A percentile compares a stretch with the other conserved stretches of the same genome.
These are phyloP conservation scores for Urosaurus nigricauda DNA, from an alignment of 2,797 vertebrate species.

Conservation along the genomic window DNA sequence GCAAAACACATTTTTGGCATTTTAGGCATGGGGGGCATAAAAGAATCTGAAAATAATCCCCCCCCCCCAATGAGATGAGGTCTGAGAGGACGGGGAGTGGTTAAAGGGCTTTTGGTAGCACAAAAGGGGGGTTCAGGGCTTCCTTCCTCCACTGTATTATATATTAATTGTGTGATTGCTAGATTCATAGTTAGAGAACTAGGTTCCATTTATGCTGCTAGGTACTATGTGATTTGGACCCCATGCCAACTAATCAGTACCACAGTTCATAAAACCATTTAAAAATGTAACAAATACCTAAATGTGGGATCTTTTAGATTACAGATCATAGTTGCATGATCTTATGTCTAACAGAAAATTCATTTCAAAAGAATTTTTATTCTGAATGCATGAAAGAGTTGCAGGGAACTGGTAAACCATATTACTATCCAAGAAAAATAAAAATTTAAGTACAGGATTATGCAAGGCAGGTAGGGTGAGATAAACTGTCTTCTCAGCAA, in stretches of 20 bases:
- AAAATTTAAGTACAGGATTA: conserved; percentile 27
- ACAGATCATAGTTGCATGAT: conserved; percentile 16
- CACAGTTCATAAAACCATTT: conserved; percentile 1
- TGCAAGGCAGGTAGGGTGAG: neutral
- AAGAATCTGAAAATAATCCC: too few species aligned
- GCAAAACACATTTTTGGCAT: too few species aligned
- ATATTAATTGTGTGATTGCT: neutral
- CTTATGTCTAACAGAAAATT: conserved; percentile 39
- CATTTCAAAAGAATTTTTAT: conserved; percentile 51
- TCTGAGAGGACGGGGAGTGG: too few species aligned
- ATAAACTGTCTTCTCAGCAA: conserved; percentile 27
- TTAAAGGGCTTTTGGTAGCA: too few species aligned
- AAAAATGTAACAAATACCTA: conserved; percentile 8
- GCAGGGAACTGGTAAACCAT: conserved; percentile 17
- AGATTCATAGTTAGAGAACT: neutral
- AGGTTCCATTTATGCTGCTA: neutral
- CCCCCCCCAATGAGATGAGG: too few species aligned
- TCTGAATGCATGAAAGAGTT: conserved; percentile 5
- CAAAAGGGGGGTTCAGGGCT: too few species aligned
- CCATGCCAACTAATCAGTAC: neutral
- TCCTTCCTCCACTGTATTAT: neutral
- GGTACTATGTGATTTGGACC: neutral
- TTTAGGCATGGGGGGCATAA: too few species aligned
- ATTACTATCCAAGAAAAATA: conserved; percentile 27
- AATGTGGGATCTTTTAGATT: neutral